These are phyloP conservation scores for Enteromius unitaeniatus DNA, from an alignment of 2,797 vertebrate genomes.

Conservation along the genomic window DNA sequence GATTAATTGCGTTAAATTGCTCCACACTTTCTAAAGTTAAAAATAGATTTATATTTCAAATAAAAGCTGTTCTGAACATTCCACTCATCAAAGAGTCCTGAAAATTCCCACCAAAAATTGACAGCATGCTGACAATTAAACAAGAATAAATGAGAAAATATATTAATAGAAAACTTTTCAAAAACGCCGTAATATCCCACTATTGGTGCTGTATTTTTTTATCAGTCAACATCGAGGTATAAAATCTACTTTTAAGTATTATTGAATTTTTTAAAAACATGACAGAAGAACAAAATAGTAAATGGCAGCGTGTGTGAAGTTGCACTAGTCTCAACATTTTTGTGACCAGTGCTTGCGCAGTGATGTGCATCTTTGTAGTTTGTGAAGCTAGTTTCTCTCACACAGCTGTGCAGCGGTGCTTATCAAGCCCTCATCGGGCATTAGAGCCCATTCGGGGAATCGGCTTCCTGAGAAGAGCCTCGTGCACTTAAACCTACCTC, in stretches of 20 bases:
- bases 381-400: neutral
- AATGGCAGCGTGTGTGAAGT: neutral
- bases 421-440: constrained; percentile 9
- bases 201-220: neutral
- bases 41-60: neutral
- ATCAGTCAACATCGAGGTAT: neutral
- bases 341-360: neutral
- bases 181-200: neutral
- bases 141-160: neutral
- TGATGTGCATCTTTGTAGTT: neutral
- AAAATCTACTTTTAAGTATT: neutral
- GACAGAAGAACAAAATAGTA: neutral
- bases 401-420: neutral
- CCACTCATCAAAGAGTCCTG: neutral
- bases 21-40: neutral
- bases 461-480: constrained; percentile 1
- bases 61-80: neutral
- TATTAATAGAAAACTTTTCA: neutral
- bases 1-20: neutral
- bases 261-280: neutral
- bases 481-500: constrained; percentile 5
- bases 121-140: neutral
- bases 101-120: too few species aligned
- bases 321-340: neutral
- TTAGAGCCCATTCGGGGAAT: neutral